Evolutionary conservation across 2,113 vertebrate species (phyloP), one percentile per base, ranked within the genome.

Genomic region (Rhegmatorhina hoffmannsi): DNA sequence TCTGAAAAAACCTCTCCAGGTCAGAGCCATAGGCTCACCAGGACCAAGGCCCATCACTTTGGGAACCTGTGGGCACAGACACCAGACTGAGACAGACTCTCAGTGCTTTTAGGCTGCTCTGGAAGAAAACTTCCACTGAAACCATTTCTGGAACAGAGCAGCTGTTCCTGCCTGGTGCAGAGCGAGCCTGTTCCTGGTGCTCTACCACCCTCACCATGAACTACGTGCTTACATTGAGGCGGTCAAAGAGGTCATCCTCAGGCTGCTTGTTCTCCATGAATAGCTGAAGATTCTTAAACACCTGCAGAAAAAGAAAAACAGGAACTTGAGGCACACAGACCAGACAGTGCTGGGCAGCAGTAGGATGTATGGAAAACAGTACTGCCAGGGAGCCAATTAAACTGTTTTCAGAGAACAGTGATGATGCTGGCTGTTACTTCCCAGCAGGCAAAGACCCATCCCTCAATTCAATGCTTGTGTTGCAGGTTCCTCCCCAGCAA

Each of bases 231-330:
- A 99, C 99, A 97, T 99, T 99, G 85, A 99, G 98, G 94, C 99
- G 97, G 96, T 99, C 99, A 84, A 99, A 99, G 84, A 99, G 99
- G 96, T 99, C 99, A 75, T 99, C 99, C 78, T 99, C 99, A 36
- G 98, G 98, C 96, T 99, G 99, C 94, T 99, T 99, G 97, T 99
- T 99, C 96, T 99, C 99, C 98, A 99, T 98, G 97, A 99, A 99
- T 83, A 99, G 97, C 97, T 99, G 99, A 80, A 99, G 98, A 93
- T 99, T 99, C 97, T 99, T 99, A 94, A 99, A 99, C 68, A 99
- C 99, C 99, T 99, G 94, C 75, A 90, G 86, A 62, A 95, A 86
- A 82, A 83, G 44, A 74, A 89, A 81, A 26, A 4, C 2, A 1
- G 18, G 25, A 77, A 34, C 5, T 6, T 84, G 31, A 94, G 56